phyloP scores from a whole-genome alignment of 2,113 vertebrate species.

The Callopanchax toddi region DNA sequence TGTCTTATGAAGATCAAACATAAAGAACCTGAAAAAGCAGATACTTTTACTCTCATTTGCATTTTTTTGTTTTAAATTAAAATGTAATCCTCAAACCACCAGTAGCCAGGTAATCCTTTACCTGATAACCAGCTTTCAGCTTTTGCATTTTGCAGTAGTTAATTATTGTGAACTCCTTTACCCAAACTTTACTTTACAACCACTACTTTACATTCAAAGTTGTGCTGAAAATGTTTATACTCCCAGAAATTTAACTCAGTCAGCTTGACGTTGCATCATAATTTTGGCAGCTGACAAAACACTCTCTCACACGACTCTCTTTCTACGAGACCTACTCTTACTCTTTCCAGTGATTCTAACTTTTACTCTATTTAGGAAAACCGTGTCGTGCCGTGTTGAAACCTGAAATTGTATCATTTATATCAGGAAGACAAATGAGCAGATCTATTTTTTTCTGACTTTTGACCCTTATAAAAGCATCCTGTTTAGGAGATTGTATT shows the following conservation, averaged over 20 bases:
- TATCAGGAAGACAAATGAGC: background rate
- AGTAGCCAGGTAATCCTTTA: background rate
- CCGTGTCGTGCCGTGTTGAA: no score
- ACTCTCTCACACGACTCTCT: background rate
- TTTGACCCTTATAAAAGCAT: background rate
- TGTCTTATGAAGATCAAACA: no score
- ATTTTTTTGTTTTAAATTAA: background rate
- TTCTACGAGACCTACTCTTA: background rate
- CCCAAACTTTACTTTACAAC: no score
- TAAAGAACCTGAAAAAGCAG: no score
- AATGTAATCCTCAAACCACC: background rate
- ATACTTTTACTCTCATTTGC: no score
- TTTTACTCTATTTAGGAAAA: background rate
- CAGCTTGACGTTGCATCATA: background rate
- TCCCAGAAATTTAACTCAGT: background rate
- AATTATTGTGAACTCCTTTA: background rate
- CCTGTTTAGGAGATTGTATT: background rate
- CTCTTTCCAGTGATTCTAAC: background rate
- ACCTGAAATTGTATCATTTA: background rate
- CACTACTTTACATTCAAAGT: no score
- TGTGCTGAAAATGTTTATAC: background rate
- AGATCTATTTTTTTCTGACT: background rate
- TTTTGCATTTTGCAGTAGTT: background rate
- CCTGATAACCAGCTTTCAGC: background rate
- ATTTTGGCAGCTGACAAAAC: background rate